Evolutionary conservation across 2,888 invertebrate species (phyloP), one percentile per base, ranked within the genome.

Genomic region (Caenorhabditis parvicauda): DNA sequence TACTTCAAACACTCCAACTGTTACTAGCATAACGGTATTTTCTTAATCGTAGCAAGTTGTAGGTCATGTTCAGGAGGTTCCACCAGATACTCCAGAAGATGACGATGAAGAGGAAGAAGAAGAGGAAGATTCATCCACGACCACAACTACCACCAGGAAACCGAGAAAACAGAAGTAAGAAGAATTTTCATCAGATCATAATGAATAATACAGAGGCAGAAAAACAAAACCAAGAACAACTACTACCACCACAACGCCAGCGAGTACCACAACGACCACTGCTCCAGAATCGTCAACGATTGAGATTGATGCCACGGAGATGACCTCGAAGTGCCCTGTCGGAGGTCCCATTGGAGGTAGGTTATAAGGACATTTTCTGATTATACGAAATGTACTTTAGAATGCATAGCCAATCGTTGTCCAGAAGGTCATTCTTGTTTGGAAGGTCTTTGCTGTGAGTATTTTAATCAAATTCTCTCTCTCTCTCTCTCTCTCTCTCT

Each of bases 401-500:
- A 64, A 46, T 64, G 65, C 24, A 56, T 70, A 7, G 56, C 53
- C 4, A 48, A 57, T 42, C 64, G 63, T 22, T 75, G 75, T 42
- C 75, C 75, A 6, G 71, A 71, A 44, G 66, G 69, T 19, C 72
- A 74, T 53, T 64, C 66, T 24, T 75, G 75, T 54, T 65, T 69
- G 22, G 67, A 73, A 42, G 61, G 60, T 7, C 64, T 60, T 22
- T 75, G 74, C 48, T 75, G 75, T 64, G 27, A 45, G 59, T 64
- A 28, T 17, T 27, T 9, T 12, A n/a, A 17, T 12, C 17, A 32
- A 12, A 32, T 32, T 12, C 32, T 12, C 14, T 38, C 14, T 6
- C 21, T 42, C 28, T 43, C n/a, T n/a, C n/a, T n/a, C n/a, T n/a
- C n/a, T n/a, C n/a, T n/a, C n/a, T n/a, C n/a, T n/a, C n/a, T n/a